These are phyloP conservation scores for Panzeria rudis DNA, from an alignment of 2,888 invertebrate genomes.

Conservation along the genomic window DNA sequence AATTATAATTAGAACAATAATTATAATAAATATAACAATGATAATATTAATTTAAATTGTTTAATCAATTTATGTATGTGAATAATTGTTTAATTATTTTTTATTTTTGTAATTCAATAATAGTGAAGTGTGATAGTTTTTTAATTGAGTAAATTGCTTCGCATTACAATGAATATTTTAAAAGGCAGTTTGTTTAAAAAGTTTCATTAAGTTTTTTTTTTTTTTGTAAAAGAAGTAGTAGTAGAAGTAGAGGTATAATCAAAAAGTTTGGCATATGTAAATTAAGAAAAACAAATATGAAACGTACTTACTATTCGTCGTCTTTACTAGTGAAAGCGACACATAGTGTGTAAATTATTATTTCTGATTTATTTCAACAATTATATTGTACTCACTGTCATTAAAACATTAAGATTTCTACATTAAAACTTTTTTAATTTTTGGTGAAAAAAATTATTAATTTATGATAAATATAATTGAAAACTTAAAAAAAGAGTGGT, in stretches of 20 bases:
- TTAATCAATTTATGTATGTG: constrained; percentile 61
- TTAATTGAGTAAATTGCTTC: constrained; percentile 76
- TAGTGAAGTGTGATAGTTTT: constrained; percentile 68
- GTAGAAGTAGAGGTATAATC: constrained; percentile 64
- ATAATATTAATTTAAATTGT: constrained; percentile 55
- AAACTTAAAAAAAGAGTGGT: constrained; percentile 49
- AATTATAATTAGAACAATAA: constrained; percentile 52
- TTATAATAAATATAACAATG: constrained; percentile 55
- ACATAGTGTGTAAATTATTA: constrained; percentile 58
- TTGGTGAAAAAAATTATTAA: constrained; percentile 44
- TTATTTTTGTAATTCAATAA: constrained; percentile 66
- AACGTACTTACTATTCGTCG: constrained; percentile 74
- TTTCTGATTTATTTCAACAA: constrained; percentile 38
- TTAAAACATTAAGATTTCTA: constrained; percentile 56
- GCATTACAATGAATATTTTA: constrained; percentile 79
- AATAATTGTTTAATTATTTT: constrained; percentile 57
- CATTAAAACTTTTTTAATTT: constrained; percentile 42
- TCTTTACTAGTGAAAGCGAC: constrained; percentile 67
- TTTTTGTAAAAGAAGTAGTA: constrained; percentile 59
- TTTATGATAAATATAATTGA: constrained; percentile 44
- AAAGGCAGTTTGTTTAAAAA: constrained; percentile 75
- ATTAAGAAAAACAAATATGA: constrained; percentile 70
- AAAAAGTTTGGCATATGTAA: constrained; percentile 64
- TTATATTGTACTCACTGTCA: constrained; percentile 70
- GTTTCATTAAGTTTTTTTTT: constrained; percentile 47